phyloP scores from a whole-genome alignment of 2,113 vertebrate species.

The Megaptera novaeangliae region DNA sequence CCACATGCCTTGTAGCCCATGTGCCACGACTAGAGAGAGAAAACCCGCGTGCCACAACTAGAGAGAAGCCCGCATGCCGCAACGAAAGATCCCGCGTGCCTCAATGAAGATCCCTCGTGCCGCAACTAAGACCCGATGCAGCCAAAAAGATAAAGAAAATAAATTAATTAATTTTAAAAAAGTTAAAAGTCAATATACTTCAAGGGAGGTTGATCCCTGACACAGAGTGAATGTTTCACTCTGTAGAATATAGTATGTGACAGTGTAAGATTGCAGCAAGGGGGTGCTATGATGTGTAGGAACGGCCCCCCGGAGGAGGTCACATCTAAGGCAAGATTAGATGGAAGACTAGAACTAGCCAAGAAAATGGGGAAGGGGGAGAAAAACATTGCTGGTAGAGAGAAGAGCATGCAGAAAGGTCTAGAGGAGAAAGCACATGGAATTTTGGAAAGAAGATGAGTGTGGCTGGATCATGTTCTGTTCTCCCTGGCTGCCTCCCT shows the following conservation, averaged over 20 bases:
- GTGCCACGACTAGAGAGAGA: neutral
- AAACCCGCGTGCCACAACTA: accelerated
- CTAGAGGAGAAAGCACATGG: neutral
- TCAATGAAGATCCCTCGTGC: no score
- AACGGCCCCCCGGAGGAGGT: neutral
- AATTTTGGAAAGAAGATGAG: neutral
- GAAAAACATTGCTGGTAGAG: neutral
- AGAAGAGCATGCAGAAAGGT: neutral
- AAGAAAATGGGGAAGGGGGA: neutral
- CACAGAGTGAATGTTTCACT: neutral
- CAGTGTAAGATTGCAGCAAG: neutral
- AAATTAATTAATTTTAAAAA: no score
- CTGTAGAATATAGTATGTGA: no score
- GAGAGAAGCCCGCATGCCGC: neutral
- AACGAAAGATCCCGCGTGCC: no score
- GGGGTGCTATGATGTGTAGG: neutral
- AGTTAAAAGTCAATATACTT: neutral
- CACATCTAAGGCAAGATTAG: neutral
- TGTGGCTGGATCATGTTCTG: neutral
- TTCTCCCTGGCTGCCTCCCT: neutral
- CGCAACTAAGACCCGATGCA: no score
- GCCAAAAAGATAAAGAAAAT: no score
- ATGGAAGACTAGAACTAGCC: neutral
- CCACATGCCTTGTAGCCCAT: neutral
- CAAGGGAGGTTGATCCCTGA: neutral